These are phyloP conservation scores for Oceanodroma leucorhoa DNA, from an alignment of 2,797 vertebrate genomes.

Conservation along the genomic window DNA sequence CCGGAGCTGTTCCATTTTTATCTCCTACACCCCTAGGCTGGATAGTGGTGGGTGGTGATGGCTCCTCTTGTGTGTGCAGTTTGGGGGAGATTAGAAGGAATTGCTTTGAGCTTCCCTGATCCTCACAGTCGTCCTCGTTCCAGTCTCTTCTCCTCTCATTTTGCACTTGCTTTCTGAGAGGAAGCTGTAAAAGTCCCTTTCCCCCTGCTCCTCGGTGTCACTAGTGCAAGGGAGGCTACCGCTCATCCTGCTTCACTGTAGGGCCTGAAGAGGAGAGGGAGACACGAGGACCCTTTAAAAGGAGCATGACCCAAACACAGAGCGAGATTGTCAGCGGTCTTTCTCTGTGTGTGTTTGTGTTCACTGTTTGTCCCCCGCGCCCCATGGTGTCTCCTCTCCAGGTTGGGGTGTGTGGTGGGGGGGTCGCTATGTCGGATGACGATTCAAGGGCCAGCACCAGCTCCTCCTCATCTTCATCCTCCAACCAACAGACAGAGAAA, in stretches of 20 bases:
- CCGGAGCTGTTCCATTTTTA: constrained; percentile 36
- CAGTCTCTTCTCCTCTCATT: background rate
- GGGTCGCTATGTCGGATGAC: constrained; percentile 95
- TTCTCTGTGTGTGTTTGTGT: constrained; percentile 57
- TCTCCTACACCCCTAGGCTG: constrained; percentile 38
- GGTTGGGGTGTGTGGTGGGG: constrained; percentile 79
- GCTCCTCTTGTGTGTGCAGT: background rate
- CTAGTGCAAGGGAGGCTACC: background rate
- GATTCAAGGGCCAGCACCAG: constrained; percentile 96
- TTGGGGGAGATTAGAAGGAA: constrained; percentile 53
- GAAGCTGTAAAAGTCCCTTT: constrained; percentile 44
- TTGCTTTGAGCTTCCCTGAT: constrained; percentile 30
- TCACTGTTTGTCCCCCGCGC: constrained; percentile 63
- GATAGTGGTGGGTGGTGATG: constrained; percentile 17
- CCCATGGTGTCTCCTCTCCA: constrained; percentile 73
- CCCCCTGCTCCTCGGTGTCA: background rate
- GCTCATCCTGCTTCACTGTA: background rate
- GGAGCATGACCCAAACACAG: constrained; percentile 35
- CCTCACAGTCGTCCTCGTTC: background rate
- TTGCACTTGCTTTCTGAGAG: background rate
- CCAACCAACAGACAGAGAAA: constrained; percentile 88
- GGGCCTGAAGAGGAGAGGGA: background rate
- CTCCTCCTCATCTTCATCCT: constrained; percentile 91
- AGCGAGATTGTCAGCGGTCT: constrained; percentile 32
- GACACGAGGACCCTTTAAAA: background rate